Evolutionary conservation across 2,113 vertebrate species (phyloP).

Genomic region (Orthonyx spaldingii): DNA sequence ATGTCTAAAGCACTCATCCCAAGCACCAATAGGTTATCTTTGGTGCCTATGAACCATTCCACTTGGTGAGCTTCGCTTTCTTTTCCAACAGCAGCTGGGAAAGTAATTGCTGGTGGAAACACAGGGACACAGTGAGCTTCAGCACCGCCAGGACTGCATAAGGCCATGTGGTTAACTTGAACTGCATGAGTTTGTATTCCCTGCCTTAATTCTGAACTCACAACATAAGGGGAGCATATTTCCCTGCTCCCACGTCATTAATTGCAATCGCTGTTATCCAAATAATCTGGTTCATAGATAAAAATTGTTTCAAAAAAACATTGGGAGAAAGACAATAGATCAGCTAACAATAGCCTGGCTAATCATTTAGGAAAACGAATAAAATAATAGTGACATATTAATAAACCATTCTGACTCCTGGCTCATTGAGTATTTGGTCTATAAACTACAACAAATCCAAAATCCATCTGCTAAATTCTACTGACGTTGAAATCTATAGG

Average conservation of each 20-base stretch:
- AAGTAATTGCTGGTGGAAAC: constrained; percentile 44
- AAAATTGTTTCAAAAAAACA: neutral
- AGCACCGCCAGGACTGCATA: neutral
- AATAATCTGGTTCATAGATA: constrained; percentile 55
- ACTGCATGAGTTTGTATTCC: constrained; percentile 37
- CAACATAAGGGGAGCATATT: constrained; percentile 53
- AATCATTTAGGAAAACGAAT: constrained; percentile 47
- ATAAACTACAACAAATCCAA: constrained; percentile 20
- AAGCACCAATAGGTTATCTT: neutral
- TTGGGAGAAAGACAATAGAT: constrained; percentile 15
- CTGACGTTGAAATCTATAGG: neutral
- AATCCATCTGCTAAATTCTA: constrained; percentile 17
- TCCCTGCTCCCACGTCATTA: constrained; percentile 44
- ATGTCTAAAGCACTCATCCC: neutral
- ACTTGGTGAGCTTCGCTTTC: neutral
- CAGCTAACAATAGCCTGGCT: constrained; percentile 30
- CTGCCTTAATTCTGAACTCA: constrained; percentile 36
- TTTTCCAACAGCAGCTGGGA: constrained; percentile 4
- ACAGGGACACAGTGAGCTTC: neutral
- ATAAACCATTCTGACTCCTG: constrained; percentile 49
- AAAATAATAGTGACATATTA: constrained; percentile 35
- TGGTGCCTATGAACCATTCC: neutral
- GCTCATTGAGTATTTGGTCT: constrained; percentile 50
- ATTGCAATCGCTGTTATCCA: constrained; percentile 47
- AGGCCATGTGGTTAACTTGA: constrained; percentile 52